phyloP scores from a whole-genome alignment of 2,797 vertebrate species.

The Neostethus bicornis region DNA sequence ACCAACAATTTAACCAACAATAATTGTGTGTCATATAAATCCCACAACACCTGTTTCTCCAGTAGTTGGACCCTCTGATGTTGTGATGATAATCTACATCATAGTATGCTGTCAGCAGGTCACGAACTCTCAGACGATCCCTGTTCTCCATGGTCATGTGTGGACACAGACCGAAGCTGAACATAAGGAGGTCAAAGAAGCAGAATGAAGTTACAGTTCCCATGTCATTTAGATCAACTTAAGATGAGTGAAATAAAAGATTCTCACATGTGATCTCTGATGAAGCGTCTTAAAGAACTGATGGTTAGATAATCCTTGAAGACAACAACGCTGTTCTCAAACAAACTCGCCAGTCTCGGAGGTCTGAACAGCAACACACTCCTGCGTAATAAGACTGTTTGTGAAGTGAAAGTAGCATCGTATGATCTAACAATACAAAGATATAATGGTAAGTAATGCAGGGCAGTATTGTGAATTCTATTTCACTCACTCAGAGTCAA shows the following conservation, averaged over 20 bases:
- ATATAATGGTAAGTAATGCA: not conserved
- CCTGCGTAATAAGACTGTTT: constrained; percentile 35
- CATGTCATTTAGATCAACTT: not conserved
- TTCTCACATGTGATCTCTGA: constrained; percentile 77
- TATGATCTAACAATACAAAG: not conserved
- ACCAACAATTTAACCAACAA: not conserved
- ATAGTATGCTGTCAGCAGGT: constrained; percentile 78
- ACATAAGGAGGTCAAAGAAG: constrained; percentile 14
- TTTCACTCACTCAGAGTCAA: constrained; percentile 67
- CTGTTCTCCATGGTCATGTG: constrained; percentile 78
- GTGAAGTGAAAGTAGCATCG: not conserved
- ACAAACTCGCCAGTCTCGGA: constrained; percentile 70
- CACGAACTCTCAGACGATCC: constrained; percentile 72
- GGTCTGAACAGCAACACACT: constrained; percentile 76
- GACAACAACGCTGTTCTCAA: constrained; percentile 71
- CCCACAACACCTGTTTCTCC: constrained; percentile 80
- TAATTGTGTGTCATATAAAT: too few species aligned
- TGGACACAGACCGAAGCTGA: constrained; percentile 78
- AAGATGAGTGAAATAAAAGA: not conserved
- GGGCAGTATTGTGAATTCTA: not conserved
- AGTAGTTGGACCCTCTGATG: constrained; percentile 77
- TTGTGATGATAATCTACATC: constrained; percentile 79
- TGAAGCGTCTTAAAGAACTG: constrained; percentile 74
- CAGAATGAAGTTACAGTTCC: not conserved
- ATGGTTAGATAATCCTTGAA: constrained; percentile 68